Conservation (phyloP, 2,797 vertebrate genomes). For the Sternarchorhynchus goeldii region DNA sequence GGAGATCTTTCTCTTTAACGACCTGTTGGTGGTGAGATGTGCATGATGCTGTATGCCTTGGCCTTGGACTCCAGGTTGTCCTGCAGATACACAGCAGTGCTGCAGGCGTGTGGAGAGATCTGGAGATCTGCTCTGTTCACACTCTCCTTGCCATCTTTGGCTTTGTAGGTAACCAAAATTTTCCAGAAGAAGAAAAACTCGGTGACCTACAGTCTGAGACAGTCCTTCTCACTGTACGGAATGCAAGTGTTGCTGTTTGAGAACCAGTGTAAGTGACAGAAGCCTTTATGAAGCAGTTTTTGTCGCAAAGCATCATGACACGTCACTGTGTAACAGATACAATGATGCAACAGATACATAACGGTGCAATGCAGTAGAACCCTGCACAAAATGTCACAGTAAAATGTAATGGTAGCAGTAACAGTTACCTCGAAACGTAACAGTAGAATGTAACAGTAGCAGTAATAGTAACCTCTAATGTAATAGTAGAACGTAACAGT, state of each 20-base stretch:
- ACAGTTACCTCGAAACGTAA: no score
- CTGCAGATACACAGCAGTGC: neutral
- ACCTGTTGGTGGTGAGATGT: slow-evolving; percentile 92
- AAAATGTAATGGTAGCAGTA: no score
- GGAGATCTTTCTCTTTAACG: slow-evolving; percentile 99
- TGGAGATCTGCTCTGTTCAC: slow-evolving; percentile 12
- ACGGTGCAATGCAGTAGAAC: no score
- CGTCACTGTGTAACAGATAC: neutral
- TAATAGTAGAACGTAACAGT: no score
- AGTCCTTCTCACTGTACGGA: slow-evolving; percentile 96
- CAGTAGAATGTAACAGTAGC: no score
- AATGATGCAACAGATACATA: neutral
- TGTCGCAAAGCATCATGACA: neutral
- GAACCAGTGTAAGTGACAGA: slow-evolving; percentile 88
- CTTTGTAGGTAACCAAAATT: slow-evolving; percentile 93
- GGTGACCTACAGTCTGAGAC: slow-evolving; percentile 96
- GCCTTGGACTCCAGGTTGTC: neutral
- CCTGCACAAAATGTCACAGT: no score
- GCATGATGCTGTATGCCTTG: neutral
- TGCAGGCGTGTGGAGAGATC: neutral
- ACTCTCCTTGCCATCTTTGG: neutral
- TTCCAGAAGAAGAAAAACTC: slow-evolving; percentile 99
- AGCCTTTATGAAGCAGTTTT: neutral
- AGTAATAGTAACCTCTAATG: no score
- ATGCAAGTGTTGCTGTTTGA: slow-evolving; percentile 98